These are phyloP conservation scores for Gallinago nigripennis DNA, from an alignment of 2,797 vertebrate genomes.

Conservation along the genomic window DNA sequence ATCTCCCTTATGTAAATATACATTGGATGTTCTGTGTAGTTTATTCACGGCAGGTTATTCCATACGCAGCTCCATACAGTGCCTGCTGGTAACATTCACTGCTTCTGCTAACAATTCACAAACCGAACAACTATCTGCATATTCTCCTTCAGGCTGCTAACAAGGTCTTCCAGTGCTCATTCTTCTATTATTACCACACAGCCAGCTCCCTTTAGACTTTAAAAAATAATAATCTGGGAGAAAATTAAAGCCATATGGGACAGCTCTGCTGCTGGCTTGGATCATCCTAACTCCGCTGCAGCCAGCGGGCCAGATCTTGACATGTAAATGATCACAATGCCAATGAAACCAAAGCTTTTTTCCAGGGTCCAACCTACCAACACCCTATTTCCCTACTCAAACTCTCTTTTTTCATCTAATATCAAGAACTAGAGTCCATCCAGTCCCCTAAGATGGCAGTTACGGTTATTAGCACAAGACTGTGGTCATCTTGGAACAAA, in stretches of 20 bases:
- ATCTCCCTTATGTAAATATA: not conserved
- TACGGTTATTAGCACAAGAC: not conserved
- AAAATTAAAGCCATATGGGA: constrained; percentile 21
- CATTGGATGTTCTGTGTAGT: not conserved
- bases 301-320: not conserved
- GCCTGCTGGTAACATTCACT: constrained; percentile 24
- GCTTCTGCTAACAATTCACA: constrained; percentile 30
- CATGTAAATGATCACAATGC: not conserved
- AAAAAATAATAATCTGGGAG: not conserved
- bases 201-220: not conserved
- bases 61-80: not conserved
- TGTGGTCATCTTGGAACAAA: not conserved
- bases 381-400: not conserved
- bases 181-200: constrained; percentile 31
- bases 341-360: not conserved
- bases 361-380: not conserved
- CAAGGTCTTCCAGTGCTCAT: constrained; percentile 10
- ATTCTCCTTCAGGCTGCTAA: constrained; percentile 18
- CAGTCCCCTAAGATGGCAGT: not conserved
- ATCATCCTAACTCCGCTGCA: not conserved
- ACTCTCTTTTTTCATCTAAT: not conserved
- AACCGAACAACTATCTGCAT: constrained; percentile 12
- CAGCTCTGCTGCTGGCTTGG: not conserved
- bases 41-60: not conserved
- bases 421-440: not conserved